phyloP scores from a whole-genome alignment of 1,140 invertebrate genomes.

The Heterodera carotae region DNA sequence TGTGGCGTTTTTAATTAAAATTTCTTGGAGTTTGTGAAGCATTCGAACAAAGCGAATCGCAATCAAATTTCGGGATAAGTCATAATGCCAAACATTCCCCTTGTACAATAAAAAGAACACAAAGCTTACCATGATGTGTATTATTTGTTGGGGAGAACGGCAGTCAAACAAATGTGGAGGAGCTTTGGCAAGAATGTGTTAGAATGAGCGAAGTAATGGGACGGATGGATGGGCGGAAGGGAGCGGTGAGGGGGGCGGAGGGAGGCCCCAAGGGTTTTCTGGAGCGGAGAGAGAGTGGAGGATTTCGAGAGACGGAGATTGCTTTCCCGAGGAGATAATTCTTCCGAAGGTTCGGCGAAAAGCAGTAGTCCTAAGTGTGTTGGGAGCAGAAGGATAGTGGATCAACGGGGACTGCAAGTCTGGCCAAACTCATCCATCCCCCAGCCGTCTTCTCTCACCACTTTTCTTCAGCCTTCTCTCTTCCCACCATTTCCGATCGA shows the following conservation, averaged over 20 bases:
- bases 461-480: not conserved
- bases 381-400: not conserved
- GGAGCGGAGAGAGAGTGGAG: not conserved
- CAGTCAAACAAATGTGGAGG: not conserved
- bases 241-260: not conserved
- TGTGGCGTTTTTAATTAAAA: no score
- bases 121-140: not conserved
- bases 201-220: not conserved
- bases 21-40: no score
- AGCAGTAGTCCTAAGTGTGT: not conserved
- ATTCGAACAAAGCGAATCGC: no score
- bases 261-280: no score
- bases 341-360: conserved; percentile 10
- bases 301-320: not conserved
- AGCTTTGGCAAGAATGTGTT: conserved; percentile 4
- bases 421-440: not conserved
- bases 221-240: not conserved
- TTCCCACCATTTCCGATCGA: not conserved
- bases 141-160: conserved; percentile 7
- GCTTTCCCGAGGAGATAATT: not conserved
- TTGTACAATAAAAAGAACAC: not conserved
- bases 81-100: not conserved
- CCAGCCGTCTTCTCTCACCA: no score
- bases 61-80: no score
- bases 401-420: not conserved